Evolutionary conservation across 1,140 invertebrate species (phyloP).

Genomic region (Chironomus striatipennis): DNA sequence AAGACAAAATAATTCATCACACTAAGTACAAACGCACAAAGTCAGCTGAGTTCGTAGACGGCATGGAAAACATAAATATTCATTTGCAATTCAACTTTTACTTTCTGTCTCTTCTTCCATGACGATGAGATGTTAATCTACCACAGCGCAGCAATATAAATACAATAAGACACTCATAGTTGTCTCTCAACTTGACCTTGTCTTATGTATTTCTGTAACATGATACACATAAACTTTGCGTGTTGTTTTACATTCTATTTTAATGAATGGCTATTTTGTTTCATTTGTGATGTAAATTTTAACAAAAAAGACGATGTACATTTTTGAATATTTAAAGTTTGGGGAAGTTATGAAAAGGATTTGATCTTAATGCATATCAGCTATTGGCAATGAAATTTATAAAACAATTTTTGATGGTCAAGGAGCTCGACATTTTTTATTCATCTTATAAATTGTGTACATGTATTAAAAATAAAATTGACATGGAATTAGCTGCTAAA

Average conservation of each 20-base stretch:
- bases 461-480: too few species aligned
- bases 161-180: conserved; percentile 2
- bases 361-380: too few species aligned
- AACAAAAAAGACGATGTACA: background rate
- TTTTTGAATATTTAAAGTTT: too few species aligned
- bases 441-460: too few species aligned
- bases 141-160: background rate
- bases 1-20: background rate
- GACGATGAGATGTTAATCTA: background rate
- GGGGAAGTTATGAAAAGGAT: background rate
- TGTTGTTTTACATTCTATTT: background rate
- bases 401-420: too few species aligned
- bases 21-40: background rate
- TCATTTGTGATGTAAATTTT: background rate
- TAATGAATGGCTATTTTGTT: background rate
- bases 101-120: conserved; percentile 15
- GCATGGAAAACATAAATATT: background rate
- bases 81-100: conserved; percentile 16
- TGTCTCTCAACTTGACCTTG: conserved; percentile 20
- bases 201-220: background rate
- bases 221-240: background rate
- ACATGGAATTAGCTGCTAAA: too few species aligned
- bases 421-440: too few species aligned
- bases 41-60: background rate
- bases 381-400: too few species aligned